These are phyloP conservation scores for Semnornis frantzii DNA, from an alignment of 2,113 vertebrate species.

Conservation along the genomic window DNA sequence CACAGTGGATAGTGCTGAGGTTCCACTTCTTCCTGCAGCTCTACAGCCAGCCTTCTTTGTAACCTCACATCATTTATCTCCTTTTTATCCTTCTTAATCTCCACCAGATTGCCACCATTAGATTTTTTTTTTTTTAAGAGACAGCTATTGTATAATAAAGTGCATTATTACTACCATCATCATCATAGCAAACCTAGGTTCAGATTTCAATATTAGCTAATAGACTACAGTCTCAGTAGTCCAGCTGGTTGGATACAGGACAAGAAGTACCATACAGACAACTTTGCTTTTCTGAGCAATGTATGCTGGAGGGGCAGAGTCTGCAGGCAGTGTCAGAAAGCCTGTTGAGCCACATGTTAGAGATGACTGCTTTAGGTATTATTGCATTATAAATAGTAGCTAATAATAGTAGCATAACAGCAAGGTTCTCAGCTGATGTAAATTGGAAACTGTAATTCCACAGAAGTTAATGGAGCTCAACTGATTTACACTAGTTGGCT, in stretches of 20 bases:
- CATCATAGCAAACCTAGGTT: neutral
- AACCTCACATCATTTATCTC: neutral
- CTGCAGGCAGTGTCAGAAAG: neutral
- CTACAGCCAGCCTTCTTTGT: neutral
- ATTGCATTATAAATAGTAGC: constrained; percentile 60
- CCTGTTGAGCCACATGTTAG: constrained; percentile 49
- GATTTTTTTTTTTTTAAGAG: neutral
- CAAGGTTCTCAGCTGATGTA: constrained; percentile 60
- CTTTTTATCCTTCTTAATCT: neutral
- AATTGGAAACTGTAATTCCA: constrained; percentile 65
- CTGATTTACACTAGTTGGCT: constrained; percentile 67
- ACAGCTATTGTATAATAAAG: neutral
- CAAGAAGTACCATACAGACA: neutral
- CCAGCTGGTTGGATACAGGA: neutral
- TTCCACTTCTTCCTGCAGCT: neutral
- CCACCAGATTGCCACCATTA: neutral
- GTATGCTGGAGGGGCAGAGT: neutral
- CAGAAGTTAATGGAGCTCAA: constrained; percentile 66
- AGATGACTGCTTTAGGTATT: constrained; percentile 36
- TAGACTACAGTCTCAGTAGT: neutral
- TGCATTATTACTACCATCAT: neutral
- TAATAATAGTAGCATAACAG: constrained; percentile 60
- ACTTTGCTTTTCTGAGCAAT: neutral
- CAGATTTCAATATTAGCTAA: neutral
- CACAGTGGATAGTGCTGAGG: neutral